phyloP scores from a whole-genome alignment of 1,140 invertebrate genomes.

The Lepidurus packardi region DNA sequence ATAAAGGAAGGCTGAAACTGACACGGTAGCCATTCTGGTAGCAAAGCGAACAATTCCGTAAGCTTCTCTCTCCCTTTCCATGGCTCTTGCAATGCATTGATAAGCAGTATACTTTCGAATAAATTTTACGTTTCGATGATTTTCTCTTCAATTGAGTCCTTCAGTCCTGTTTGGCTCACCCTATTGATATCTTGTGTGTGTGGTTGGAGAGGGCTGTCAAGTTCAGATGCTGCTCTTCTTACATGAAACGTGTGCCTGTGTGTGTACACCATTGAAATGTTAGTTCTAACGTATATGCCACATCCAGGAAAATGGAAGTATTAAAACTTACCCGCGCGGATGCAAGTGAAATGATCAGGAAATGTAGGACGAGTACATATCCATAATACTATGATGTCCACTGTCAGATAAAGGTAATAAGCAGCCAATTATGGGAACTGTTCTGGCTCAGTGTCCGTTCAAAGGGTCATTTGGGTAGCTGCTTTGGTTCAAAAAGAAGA shows the following conservation, averaged over 20 bases:
- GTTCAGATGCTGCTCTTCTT: background rate
- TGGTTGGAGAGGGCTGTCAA: slow-evolving; percentile 13
- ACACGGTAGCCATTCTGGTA: slow-evolving; percentile 6
- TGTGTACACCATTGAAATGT: background rate
- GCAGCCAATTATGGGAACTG: slow-evolving; percentile 3
- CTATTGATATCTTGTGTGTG: slow-evolving; percentile 15
- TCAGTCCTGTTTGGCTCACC: slow-evolving; percentile 4
- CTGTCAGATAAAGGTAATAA: background rate
- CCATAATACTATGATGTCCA: slow-evolving; percentile 6
- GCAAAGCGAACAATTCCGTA: slow-evolving; percentile 8
- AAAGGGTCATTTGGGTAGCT: background rate
- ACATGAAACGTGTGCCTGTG: background rate
- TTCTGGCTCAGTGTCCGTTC: slow-evolving; percentile 1
- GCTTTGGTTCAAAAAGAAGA: background rate
- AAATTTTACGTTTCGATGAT: slow-evolving; percentile 16
- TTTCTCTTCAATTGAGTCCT: background rate
- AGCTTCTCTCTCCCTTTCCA: slow-evolving; percentile 8
- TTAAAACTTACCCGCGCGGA: background rate
- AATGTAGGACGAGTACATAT: background rate
- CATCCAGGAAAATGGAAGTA: background rate
- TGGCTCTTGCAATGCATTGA: background rate
- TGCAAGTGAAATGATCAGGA: background rate
- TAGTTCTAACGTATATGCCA: background rate
- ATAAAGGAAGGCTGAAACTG: slow-evolving; percentile 10
- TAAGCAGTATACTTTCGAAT: slow-evolving; percentile 15